Evolutionary conservation across 2,797 vertebrate species (phyloP), one percentile per base, ranked within the genome.

Genomic region (Siniperca scherzeri): DNA sequence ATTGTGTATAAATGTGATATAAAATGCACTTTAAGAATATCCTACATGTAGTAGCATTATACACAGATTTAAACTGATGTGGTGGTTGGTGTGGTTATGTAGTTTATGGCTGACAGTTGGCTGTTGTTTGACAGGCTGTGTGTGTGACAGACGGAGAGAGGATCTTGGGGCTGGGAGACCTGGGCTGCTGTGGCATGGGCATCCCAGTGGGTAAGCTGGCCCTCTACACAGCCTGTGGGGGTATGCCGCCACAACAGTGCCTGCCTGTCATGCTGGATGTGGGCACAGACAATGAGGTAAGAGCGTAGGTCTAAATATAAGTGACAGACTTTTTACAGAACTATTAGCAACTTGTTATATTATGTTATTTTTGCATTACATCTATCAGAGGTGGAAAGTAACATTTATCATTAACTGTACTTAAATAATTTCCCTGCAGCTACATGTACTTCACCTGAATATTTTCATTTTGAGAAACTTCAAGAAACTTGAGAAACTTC

Each of bases 161-260:
- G 83, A 99, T 99, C 90, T 97, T 99, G 84, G 98, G 98, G 46
- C 95, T 99, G 73, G 98, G 98, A 84, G 98, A 99, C 93, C 96
- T 99, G 82, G 98, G 98, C 80, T 98, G 97, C 88, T 95, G 98
- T 42, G 98, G 98, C 33, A 99, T 99, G 98, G 98, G 98, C 80
- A 99, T 99, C 93, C 98, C 98, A 2, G 98, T 99, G 85, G 98
- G 98, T 40, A 99, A 99, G 94, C 90, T 99, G 95, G 98, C 98
- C 57, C 96, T 99, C 36, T 99, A 99, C 92, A 99, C 98, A 0
- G 97, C 97, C 3, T 99, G 98, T 3, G 98, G 98, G 82, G 98
- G 98, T 38, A 90, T 99, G 90, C 96, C 97, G 11, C 98, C 98
- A 33, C 93, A 98, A 0, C 96, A 98, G 64, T 99, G 98, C 89